Base-by-base conservation (phyloP, 2,113 vertebrate species). In the Ctenomys sociabilis region DNA sequence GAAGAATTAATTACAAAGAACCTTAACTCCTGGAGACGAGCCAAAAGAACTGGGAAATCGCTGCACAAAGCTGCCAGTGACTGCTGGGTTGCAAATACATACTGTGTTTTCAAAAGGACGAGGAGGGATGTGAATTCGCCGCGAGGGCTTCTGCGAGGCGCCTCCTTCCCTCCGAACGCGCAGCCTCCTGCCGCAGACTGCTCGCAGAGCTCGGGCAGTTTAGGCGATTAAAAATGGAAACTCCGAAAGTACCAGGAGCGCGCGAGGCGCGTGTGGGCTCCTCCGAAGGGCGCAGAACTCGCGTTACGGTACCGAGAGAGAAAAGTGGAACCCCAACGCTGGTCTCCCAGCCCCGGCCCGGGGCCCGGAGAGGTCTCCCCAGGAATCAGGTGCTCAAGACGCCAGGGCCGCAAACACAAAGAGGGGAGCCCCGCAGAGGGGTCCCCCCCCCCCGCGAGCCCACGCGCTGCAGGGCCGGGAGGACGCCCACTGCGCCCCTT, bases 1-100 rank as follows among this genome's bases (percentile, higher is more conserved):
- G 64, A 94, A 94, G 95, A 96, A 97, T 97, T 92, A 96, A 97
- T 97, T 92, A 97, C 97, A 97, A 97, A 98, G 96, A 97, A 80
- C 97, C 97, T 94, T 66, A 52, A 45, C 93, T 97, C 94, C 95
- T 96, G 97, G 97, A 96, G 73, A 35, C 13, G 2, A 37, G 96
- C 97, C 97, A 95, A 73, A 72, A 77, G 88, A 97, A 97, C 96
- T 94, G 94, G 94, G 96, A 97, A 96, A 96, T 95, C 84, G 61
- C 95, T 96, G 93, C 96, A 96, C 95, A 97, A 97, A 95, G 89
- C 95, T 92, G 96, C 96, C 94, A 66, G 87, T 19, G 95, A 57
- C 90, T 37, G 93, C 97, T 72, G 61, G 88, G 86, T 63, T 81
- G 81, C 93, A 94, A 88, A 95, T 72, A 91, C 63, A 86, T 21